Evolutionary conservation across 1,140 invertebrate genomes (phyloP).

Genomic region (Dufourea novaeangliae): DNA sequence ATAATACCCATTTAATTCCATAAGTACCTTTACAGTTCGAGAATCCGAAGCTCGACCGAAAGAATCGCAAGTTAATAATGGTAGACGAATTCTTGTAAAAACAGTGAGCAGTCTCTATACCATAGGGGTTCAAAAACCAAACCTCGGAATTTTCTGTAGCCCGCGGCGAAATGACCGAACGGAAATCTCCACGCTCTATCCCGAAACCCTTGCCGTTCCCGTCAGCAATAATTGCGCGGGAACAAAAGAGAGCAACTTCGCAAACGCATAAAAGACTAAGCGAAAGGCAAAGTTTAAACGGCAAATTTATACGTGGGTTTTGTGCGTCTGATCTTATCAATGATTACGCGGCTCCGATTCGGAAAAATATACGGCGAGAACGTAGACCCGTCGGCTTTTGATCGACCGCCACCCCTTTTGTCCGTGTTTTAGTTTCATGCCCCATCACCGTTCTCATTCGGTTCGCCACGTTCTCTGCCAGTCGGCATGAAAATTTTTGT

Average conservation of each 20-base stretch:
- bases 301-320: slow-evolving; percentile 43
- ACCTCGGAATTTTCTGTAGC: too few relatives aligned
- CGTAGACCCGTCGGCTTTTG: background rate
- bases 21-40: too few relatives aligned
- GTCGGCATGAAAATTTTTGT: background rate
- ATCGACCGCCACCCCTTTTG: background rate
- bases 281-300: slow-evolving; percentile 39
- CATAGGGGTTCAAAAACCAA: too few relatives aligned
- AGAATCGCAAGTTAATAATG: too few relatives aligned
- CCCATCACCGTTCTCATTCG: background rate
- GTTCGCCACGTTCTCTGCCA: background rate
- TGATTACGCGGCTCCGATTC: slow-evolving; percentile 38
- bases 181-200: too few relatives aligned
- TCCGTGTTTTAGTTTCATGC: slow-evolving; percentile 1
- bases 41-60: too few relatives aligned
- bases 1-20: too few relatives aligned
- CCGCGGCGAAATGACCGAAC: too few relatives aligned
- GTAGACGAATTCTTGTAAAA: too few relatives aligned
- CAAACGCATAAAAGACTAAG: slow-evolving; percentile 30
- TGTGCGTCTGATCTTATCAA: slow-evolving; percentile 40
- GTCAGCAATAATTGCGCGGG: slow-evolving; percentile 18
- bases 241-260: slow-evolving; percentile 27
- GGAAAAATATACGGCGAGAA: slow-evolving; percentile 15
- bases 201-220: background rate
- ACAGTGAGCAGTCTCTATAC: too few relatives aligned